Percentiles rank a stretch among this genome's conserved stretches.
Conservation (phyloP, 2,888 invertebrate species). For the Orthonychiurus folsomi region DNA sequence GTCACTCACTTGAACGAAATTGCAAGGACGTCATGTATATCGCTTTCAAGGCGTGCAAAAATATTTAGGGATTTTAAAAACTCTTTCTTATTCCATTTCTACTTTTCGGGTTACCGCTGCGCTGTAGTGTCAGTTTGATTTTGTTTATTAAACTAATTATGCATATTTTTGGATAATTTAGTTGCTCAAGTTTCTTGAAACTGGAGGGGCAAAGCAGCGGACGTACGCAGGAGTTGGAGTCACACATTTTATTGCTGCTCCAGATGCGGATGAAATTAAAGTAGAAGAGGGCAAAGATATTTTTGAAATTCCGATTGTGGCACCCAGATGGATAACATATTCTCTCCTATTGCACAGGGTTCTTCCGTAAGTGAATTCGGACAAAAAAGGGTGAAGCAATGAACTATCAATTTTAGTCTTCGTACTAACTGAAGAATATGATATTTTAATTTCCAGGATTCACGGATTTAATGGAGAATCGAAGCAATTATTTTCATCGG, state of each 20-base stretch:
- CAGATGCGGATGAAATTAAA: slow-evolving; percentile 74
- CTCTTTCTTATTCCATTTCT: background rate
- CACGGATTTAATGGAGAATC: slow-evolving; percentile 63
- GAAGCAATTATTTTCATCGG: slow-evolving; percentile 61
- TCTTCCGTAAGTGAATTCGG: slow-evolving; percentile 51
- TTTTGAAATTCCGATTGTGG: slow-evolving; percentile 85
- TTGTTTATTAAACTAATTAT: slow-evolving; percentile 3
- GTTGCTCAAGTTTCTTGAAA: slow-evolving; percentile 67
- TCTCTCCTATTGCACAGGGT: slow-evolving; percentile 52
- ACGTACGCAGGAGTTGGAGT: slow-evolving; percentile 84
- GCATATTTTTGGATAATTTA: slow-evolving; percentile 48
- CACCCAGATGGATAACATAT: slow-evolving; percentile 70
- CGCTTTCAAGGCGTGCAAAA: too few species aligned
- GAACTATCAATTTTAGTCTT: background rate
- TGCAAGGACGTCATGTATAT: too few species aligned
- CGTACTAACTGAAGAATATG: background rate
- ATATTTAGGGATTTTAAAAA: too few species aligned
- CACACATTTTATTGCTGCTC: slow-evolving; percentile 82
- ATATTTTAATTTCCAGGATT: slow-evolving; percentile 47
- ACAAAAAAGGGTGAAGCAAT: too few species aligned
- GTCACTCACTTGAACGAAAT: background rate
- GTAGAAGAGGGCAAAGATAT: slow-evolving; percentile 83
- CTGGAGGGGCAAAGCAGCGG: slow-evolving; percentile 78
- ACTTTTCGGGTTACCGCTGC: background rate
- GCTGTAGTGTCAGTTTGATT: background rate